Percentiles rank a stretch among this genome's conserved stretches.
These are phyloP conservation scores for Graptemys geographica DNA, from an alignment of 2,797 vertebrate genomes.

Conservation along the genomic window DNA sequence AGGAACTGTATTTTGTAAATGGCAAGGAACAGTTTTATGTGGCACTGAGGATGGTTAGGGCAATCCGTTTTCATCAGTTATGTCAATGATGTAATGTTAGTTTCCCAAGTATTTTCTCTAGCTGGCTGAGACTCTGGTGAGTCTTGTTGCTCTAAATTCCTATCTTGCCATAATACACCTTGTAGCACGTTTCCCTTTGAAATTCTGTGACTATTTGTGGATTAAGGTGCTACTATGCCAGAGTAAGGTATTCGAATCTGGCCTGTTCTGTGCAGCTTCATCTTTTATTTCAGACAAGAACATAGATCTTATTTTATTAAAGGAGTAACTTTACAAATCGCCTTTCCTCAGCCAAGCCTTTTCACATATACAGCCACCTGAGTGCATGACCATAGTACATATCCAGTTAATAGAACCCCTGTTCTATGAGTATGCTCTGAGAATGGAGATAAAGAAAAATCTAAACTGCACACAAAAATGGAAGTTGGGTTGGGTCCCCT, in stretches of 20 bases:
- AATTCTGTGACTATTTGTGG: background rate
- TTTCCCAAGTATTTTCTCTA: background rate
- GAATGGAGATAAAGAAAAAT: background rate
- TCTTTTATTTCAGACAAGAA: background rate
- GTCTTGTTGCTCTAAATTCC: background rate
- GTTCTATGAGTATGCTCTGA: background rate
- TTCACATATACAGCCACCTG: background rate
- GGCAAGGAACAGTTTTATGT: background rate
- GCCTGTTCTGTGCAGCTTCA: background rate
- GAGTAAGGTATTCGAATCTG: background rate
- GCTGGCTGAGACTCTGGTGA: background rate
- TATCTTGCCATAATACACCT: background rate
- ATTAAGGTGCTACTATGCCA: background rate
- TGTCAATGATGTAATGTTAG: background rate
- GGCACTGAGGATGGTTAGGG: background rate
- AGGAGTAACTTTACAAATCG: slow-evolving; percentile 4
- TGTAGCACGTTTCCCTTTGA: background rate
- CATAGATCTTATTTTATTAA: slow-evolving; percentile 24
- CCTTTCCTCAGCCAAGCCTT: background rate
- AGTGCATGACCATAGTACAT: background rate
- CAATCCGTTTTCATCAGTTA: background rate
- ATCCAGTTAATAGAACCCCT: background rate
- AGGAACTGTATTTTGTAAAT: background rate
- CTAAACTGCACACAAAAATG: background rate
- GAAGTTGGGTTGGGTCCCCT: background rate